phyloP scores from a whole-genome alignment of 2,888 invertebrate genomes.

The Agrochola circellaris region DNA sequence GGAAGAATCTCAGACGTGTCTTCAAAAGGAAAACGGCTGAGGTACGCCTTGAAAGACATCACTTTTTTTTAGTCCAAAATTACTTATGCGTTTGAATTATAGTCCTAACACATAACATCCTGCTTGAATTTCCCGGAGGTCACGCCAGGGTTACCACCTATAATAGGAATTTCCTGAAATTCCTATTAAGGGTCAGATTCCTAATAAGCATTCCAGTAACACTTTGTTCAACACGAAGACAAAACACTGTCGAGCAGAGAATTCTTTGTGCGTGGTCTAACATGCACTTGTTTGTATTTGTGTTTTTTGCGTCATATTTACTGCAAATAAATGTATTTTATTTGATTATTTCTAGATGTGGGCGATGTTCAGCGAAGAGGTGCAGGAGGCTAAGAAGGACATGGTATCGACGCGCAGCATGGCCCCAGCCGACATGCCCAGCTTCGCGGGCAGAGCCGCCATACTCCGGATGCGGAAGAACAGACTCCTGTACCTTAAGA shows the following conservation, averaged over 20 bases:
- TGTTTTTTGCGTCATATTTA: not conserved
- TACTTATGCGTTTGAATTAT: too few relatives aligned
- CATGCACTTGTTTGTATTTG: too few relatives aligned
- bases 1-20: slow-evolving; percentile 93
- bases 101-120: too few relatives aligned
- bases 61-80: not conserved
- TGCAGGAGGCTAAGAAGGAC: slow-evolving; percentile 93
- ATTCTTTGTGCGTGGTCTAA: too few relatives aligned
- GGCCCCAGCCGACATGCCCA: slow-evolving; percentile 92
- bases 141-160: not conserved
- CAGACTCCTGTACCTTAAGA: slow-evolving; percentile 90
- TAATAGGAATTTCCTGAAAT: too few relatives aligned
- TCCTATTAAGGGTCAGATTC: not conserved
- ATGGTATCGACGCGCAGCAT: slow-evolving; percentile 91
- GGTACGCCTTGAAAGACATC: slow-evolving; percentile 77
- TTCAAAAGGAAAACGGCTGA: slow-evolving; percentile 93
- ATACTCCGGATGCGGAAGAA: slow-evolving; percentile 93
- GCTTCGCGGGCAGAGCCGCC: slow-evolving; percentile 93
- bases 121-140: not conserved
- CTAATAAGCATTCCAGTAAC: not conserved
- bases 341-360: slow-evolving; percentile 91
- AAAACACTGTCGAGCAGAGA: not conserved
- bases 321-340: not conserved
- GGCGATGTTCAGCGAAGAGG: slow-evolving; percentile 94
- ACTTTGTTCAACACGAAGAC: not conserved